Percentiles rank a stretch among this genome's conserved stretches.
These are phyloP conservation scores for Aurelia aurita DNA, from an alignment of 30 jellyfish, hydroid and myxozoan species.

Conservation along the genomic window DNA sequence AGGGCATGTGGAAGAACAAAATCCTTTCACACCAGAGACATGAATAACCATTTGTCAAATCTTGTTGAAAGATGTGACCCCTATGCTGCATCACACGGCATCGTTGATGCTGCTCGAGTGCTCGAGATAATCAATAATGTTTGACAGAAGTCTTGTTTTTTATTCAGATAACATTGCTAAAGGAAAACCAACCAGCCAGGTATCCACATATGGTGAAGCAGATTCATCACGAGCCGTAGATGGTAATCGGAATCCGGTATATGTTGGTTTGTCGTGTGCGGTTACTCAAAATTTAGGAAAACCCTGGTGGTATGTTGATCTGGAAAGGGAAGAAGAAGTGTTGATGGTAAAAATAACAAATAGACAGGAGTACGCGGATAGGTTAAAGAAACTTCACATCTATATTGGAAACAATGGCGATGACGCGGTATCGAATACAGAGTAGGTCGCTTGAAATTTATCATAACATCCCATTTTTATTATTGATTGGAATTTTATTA, in stretches of 20 bases:
- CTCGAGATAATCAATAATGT: neutral
- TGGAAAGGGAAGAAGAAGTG: neutral
- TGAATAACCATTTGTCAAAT: too few relatives aligned
- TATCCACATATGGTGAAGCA: neutral
- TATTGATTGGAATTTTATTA: too few relatives aligned
- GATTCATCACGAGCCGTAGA: slow-evolving; percentile 12
- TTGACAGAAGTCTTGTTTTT: neutral
- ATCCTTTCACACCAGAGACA: too few relatives aligned
- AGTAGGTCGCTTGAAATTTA: too few relatives aligned
- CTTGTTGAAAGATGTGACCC: too few relatives aligned
- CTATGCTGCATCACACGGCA: too few relatives aligned
- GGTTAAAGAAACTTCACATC: too few relatives aligned
- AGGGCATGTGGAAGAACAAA: too few relatives aligned
- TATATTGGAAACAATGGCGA: too few relatives aligned
- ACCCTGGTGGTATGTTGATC: slow-evolving; percentile 6
- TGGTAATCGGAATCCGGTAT: neutral
- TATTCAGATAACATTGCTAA: neutral
- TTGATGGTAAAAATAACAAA: neutral
- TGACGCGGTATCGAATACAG: too few relatives aligned
- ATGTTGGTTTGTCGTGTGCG: neutral
- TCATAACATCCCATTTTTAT: too few relatives aligned
- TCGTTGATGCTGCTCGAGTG: too few relatives aligned
- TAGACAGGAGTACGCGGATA: neutral
- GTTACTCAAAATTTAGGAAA: neutral
- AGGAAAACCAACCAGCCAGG: neutral